Evolutionary conservation across 2,113 vertebrate species (phyloP).

Genomic region (Phalacrocorax carbo): DNA sequence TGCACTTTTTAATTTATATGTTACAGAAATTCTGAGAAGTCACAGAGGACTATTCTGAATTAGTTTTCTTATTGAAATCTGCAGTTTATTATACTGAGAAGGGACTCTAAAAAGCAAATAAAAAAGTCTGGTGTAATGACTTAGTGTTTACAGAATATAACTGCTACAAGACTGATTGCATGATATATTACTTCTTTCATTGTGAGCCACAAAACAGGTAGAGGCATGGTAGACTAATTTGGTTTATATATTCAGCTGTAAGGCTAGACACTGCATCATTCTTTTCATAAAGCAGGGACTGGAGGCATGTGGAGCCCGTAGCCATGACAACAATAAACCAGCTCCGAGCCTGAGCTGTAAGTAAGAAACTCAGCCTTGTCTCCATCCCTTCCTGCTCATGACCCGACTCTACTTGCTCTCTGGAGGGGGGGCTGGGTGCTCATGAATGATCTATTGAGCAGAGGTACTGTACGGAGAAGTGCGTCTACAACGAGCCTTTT

Average conservation of each 20-base stretch:
- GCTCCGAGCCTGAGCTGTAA: constrained; percentile 60
- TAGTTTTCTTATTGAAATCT: constrained; percentile 49
- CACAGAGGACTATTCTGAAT: constrained; percentile 29
- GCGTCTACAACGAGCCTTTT: constrained; percentile 30
- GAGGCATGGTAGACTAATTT: constrained; percentile 78
- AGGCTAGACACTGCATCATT: constrained; percentile 85
- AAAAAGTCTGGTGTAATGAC: constrained; percentile 62
- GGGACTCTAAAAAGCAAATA: constrained; percentile 29
- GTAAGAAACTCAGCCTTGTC: constrained; percentile 79
- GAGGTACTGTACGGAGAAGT: background rate
- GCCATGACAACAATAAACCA: constrained; percentile 78
- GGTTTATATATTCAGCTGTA: constrained; percentile 83
- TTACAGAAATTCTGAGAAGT: background rate
- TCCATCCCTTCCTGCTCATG: constrained; percentile 75
- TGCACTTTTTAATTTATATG: background rate
- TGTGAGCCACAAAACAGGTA: constrained; percentile 81
- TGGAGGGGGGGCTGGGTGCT: constrained; percentile 58
- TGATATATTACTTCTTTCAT: constrained; percentile 78
- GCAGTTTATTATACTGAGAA: constrained; percentile 46
- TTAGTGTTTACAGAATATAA: constrained; percentile 53
- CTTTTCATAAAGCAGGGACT: constrained; percentile 77
- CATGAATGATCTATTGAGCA: constrained; percentile 81
- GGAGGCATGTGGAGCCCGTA: constrained; percentile 74
- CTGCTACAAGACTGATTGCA: constrained; percentile 67
- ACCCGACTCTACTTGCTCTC: constrained; percentile 63